These are phyloP conservation scores for Panthera tigris DNA, from an alignment of 2,113 vertebrate genomes.

Conservation along the genomic window DNA sequence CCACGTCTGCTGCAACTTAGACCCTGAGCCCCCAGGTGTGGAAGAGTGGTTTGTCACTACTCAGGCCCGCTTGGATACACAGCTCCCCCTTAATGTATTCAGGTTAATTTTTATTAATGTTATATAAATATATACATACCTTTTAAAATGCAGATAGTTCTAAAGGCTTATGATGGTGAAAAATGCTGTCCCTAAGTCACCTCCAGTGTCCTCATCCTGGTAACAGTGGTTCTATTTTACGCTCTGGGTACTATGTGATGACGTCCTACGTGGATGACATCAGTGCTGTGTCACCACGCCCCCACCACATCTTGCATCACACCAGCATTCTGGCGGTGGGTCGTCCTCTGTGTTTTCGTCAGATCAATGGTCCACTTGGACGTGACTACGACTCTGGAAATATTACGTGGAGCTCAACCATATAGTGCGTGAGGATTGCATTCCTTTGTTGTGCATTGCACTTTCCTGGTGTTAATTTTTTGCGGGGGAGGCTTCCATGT, in stretches of 20 bases:
- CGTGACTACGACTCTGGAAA: not conserved
- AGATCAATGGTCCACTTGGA: not conserved
- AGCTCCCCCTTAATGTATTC: not conserved
- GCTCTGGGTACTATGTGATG: fast-evolving
- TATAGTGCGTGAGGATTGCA: not conserved
- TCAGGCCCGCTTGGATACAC: not conserved
- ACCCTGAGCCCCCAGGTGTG: not conserved
- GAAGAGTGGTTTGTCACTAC: fast-evolving
- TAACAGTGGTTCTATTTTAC: not conserved
- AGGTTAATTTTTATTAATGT: not conserved
- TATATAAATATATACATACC: too few relatives aligned
- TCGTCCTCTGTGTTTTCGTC: not conserved
- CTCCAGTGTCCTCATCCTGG: not conserved
- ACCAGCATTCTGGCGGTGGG: not conserved
- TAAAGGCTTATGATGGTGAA: not conserved
- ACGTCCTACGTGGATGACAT: not conserved
- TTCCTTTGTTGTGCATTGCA: not conserved
- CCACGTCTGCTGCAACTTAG: fast-evolving
- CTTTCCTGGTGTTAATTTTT: not conserved
- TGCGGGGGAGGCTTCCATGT: not conserved
- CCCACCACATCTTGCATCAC: fast-evolving
- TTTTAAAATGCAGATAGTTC: not conserved
- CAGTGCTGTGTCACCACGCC: fast-evolving
- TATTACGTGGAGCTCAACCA: not conserved
- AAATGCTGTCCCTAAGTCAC: not conserved